Evolutionary conservation across 2,797 vertebrate genomes (phyloP).

Genomic region (Enteromius paludinosus): DNA sequence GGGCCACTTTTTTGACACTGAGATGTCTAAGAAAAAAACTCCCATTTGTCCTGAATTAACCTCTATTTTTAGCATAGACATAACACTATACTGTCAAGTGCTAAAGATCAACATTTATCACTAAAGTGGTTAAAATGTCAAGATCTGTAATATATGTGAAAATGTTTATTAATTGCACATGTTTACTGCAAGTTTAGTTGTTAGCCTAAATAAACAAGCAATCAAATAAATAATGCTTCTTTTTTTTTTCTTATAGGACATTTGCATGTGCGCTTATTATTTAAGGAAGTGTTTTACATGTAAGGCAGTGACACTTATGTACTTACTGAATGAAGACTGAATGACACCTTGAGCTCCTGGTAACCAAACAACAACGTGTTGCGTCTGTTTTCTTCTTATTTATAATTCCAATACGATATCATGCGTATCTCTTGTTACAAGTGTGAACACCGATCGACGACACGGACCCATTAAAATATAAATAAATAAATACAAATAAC

Average conservation of each 20-base stretch:
- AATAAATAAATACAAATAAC: background rate
- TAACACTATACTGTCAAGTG: background rate
- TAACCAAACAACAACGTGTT: conserved; percentile 76
- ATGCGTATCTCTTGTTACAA: conserved; percentile 7
- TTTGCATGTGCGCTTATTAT: background rate
- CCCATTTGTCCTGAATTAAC: background rate
- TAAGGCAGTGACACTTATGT: conserved; percentile 2
- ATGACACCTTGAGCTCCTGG: conserved; percentile 67
- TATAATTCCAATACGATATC: conserved; percentile 19
- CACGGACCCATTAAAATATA: conserved; percentile 2
- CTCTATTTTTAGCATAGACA: background rate
- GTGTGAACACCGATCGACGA: background rate
- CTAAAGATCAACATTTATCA: background rate
- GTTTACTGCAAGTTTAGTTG: background rate
- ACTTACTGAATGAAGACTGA: conserved; percentile 79
- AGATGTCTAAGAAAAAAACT: background rate
- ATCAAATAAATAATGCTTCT: too few relatives aligned
- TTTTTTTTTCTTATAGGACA: background rate
- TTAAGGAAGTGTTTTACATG: background rate
- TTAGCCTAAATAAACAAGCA: too few relatives aligned
- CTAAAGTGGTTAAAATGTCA: background rate
- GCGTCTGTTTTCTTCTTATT: conserved; percentile 62
- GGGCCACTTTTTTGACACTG: background rate
- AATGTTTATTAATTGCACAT: background rate
- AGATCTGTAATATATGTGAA: background rate